These are phyloP conservation scores for Aphaenogaster rudis DNA, from an alignment of 1,140 invertebrate species.

Conservation along the genomic window DNA sequence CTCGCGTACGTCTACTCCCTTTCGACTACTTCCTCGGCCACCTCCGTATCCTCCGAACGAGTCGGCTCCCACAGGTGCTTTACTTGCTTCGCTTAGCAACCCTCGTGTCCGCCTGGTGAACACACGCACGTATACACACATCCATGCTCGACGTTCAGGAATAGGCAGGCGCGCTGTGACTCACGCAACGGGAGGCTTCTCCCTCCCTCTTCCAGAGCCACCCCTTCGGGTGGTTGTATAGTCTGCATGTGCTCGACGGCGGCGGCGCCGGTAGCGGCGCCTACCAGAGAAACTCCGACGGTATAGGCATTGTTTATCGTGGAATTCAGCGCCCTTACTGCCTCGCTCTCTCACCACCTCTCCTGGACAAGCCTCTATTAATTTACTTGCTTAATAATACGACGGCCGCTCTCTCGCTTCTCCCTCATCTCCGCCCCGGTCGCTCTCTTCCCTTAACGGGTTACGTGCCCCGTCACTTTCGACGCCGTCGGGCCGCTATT, in stretches of 20 bases:
- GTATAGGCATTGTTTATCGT: conserved; percentile 83
- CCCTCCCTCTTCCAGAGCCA: conserved; percentile 49
- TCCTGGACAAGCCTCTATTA: conserved; percentile 82
- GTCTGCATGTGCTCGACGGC: conserved; percentile 46
- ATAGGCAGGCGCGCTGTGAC: conserved; percentile 39
- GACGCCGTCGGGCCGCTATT: conserved; percentile 67
- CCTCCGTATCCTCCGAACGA: conserved; percentile 74
- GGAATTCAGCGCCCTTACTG: conserved; percentile 76
- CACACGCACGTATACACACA: conserved; percentile 63
- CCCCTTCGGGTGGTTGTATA: conserved; percentile 38
- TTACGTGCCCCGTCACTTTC: conserved; percentile 66
- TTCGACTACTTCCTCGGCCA: conserved; percentile 65
- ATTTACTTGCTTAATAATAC: conserved; percentile 86
- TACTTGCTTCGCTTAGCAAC: conserved; percentile 83
- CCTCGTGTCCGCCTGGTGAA: conserved; percentile 73
- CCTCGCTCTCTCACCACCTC: conserved; percentile 63
- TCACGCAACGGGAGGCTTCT: conserved; percentile 30
- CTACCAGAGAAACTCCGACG: conserved; percentile 61
- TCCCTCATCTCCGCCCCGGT: conserved; percentile 45
- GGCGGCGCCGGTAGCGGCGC: conserved; percentile 37
- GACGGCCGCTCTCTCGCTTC: conserved; percentile 71
- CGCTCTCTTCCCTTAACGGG: conserved; percentile 55
- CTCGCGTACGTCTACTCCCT: conserved; percentile 51
- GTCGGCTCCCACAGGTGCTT: conserved; percentile 84
- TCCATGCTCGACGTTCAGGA: conserved; percentile 65